A percentile compares a stretch with the other conserved stretches of the same genome.
These are phyloP conservation scores for Phrynosoma blainvillii DNA, from an alignment of 2,113 vertebrate genomes.

Conservation along the genomic window DNA sequence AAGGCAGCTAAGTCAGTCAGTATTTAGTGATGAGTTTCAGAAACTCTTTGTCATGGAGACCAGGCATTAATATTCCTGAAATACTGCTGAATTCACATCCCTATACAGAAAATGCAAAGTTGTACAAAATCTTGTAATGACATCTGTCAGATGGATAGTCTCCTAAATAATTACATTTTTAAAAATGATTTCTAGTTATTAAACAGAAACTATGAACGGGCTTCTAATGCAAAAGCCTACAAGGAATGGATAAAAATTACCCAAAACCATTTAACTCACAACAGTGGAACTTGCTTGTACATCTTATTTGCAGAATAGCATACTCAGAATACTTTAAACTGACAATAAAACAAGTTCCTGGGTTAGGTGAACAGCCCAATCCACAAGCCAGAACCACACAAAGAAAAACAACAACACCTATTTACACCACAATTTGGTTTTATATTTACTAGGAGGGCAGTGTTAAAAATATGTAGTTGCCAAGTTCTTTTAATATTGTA, in stretches of 20 bases:
- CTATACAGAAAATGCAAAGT: conserved; percentile 14
- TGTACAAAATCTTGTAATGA: conserved; percentile 8
- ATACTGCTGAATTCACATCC: conserved; percentile 63
- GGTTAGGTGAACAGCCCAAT: background rate
- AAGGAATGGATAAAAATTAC: conserved; percentile 40
- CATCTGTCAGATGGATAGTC: conserved; percentile 34
- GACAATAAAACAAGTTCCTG: conserved; percentile 30
- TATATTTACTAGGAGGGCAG: conserved; percentile 41
- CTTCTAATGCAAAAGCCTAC: conserved; percentile 9
- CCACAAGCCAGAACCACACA: conserved; percentile 30
- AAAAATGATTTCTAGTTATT: conserved; percentile 32
- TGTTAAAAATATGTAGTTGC: conserved; percentile 51
- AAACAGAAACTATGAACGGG: conserved; percentile 1
- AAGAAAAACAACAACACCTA: conserved; percentile 50
- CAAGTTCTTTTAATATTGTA: conserved; percentile 65
- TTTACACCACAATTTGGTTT: conserved; percentile 46
- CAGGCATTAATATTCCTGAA: conserved; percentile 49
- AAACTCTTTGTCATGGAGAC: conserved; percentile 67
- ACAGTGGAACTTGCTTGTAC: conserved; percentile 54
- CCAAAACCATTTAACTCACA: conserved; percentile 24
- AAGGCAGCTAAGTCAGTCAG: conserved; percentile 33
- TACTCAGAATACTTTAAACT: conserved; percentile 47
- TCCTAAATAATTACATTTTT: conserved; percentile 30
- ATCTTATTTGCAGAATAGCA: conserved; percentile 14
- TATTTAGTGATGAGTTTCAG: conserved; percentile 52